Evolutionary conservation across 2,797 vertebrate species (phyloP).

Genomic region (Myotis vivesi): DNA sequence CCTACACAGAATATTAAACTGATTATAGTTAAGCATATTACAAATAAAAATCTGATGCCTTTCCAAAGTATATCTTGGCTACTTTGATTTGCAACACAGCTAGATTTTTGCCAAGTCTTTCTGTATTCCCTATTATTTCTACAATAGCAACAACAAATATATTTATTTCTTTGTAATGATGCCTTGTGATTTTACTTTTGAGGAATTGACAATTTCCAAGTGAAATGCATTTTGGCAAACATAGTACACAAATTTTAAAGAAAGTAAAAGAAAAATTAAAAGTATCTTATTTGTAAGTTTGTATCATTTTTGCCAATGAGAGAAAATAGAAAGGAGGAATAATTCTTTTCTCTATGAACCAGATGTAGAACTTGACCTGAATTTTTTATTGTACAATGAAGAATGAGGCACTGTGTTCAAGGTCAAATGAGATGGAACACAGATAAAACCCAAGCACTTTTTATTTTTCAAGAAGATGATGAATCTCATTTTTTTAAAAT

Average conservation of each 20-base stretch:
- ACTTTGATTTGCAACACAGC: conserved; percentile 42
- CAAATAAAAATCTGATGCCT: conserved; percentile 21
- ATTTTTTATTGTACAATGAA: conserved; percentile 34
- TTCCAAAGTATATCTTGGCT: background rate
- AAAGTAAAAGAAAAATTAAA: conserved; percentile 75
- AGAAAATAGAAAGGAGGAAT: conserved; percentile 47
- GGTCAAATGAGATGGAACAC: background rate
- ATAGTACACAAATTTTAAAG: conserved; percentile 75
- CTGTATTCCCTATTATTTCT: background rate
- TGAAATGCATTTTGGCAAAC: conserved; percentile 70
- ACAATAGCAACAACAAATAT: conserved; percentile 55
- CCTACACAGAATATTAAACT: background rate
- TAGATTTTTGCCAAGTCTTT: conserved; percentile 41
- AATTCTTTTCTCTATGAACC: conserved; percentile 37
- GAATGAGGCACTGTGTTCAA: background rate
- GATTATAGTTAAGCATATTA: background rate
- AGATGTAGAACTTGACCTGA: conserved; percentile 58
- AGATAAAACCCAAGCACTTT: background rate
- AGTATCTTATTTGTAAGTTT: conserved; percentile 61
- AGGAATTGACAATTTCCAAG: conserved; percentile 75
- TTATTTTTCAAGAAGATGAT: conserved; percentile 42
- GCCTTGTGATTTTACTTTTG: conserved; percentile 73
- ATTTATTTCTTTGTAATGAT: conserved; percentile 71
- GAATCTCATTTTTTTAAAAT: background rate
- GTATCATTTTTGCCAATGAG: conserved; percentile 61